Base-by-base conservation (phyloP, 2,888 invertebrate genomes). In the Zele albiditarsus region DNA sequence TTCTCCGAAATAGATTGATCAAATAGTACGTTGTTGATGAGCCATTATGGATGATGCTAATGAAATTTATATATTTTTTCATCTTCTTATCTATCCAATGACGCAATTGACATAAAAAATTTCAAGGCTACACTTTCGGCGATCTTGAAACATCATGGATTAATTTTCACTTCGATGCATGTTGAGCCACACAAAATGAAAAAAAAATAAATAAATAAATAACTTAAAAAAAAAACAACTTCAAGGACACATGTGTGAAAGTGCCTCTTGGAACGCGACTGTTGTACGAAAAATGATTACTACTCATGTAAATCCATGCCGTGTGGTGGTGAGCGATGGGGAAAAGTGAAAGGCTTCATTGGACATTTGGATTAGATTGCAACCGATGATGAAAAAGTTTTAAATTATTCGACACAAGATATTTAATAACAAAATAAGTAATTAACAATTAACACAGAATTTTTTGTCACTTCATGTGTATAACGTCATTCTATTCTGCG, bases 81-180 rank as follows among this genome's bases (percentile, higher is more conserved):
- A 38, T 25, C n/a, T 46, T n/a, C 49, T n/a, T 66, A 42, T n/a
- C n/a, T 6, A 46, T 31, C 20, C 20, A 33, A 12, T 68, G 53
- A 38, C 10, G 33, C 27, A 25, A 67, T 46, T 38, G 38, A 14
- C 14, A 67, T 46, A 20, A 23, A 53, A 28, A 68, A 28, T 38
- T 69, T 53, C 58, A 69, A 69, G 69, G 58, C 27, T 8, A 10
- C 69, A 57, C 57, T 57, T 69, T 69, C 31, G 57, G 20, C 69
- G 58, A 57, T 70, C 70, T 70, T 70, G 60, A 70, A 57, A 20
- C 38, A 31, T 68, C 68, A 28, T 57, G 23, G 31, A 28, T 42
- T 12, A 38, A 70, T 70, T 70, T 70, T 58, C 70, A 60, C 70
- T 70, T 70, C 1, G 70, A 53, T n/a, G 6, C 53, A 53, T 6